Evolutionary conservation across 2,888 invertebrate species (phyloP).

Genomic region (Candidula unifasciata): DNA sequence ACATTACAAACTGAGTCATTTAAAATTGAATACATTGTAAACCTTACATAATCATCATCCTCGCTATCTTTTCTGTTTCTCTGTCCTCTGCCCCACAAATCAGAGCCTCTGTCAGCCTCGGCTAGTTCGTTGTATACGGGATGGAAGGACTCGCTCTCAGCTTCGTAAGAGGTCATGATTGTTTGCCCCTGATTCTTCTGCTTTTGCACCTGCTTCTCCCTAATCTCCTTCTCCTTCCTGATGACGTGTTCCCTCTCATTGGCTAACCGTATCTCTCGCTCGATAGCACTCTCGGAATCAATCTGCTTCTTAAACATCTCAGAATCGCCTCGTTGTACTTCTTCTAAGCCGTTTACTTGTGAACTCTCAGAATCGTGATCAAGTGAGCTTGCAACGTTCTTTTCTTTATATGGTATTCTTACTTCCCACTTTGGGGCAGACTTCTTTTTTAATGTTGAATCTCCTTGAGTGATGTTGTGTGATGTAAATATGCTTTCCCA

Average conservation of each 20-base stretch:
- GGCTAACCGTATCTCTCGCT: slow-evolving; percentile 74
- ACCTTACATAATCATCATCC: slow-evolving; percentile 59
- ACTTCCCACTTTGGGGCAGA: slow-evolving; percentile 54
- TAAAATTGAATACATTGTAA: background rate
- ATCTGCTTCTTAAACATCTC: slow-evolving; percentile 23
- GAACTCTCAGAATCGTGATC: slow-evolving; percentile 6
- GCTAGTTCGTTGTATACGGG: slow-evolving; percentile 70
- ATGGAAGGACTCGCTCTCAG: slow-evolving; percentile 54
- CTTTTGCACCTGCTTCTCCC: slow-evolving; percentile 58
- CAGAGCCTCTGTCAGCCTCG: slow-evolving; percentile 72
- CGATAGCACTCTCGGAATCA: slow-evolving; percentile 72
- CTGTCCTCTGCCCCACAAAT: slow-evolving; percentile 63
- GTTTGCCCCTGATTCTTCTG: slow-evolving; percentile 44
- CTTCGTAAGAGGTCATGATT: slow-evolving; percentile 48
- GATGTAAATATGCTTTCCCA: slow-evolving; percentile 61
- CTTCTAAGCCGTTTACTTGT: background rate
- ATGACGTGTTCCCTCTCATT: slow-evolving; percentile 72
- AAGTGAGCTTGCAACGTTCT: background rate
- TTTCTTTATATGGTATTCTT: slow-evolving; percentile 45
- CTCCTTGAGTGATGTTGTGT: background rate
- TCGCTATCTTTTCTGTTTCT: slow-evolving; percentile 63
- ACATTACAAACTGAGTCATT: background rate
- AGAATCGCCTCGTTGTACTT: background rate
- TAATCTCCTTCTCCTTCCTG: slow-evolving; percentile 66
- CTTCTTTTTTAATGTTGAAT: slow-evolving; percentile 17